Evolutionary conservation across 2,113 vertebrate genomes (phyloP).

Genomic region (Origma solitaria): DNA sequence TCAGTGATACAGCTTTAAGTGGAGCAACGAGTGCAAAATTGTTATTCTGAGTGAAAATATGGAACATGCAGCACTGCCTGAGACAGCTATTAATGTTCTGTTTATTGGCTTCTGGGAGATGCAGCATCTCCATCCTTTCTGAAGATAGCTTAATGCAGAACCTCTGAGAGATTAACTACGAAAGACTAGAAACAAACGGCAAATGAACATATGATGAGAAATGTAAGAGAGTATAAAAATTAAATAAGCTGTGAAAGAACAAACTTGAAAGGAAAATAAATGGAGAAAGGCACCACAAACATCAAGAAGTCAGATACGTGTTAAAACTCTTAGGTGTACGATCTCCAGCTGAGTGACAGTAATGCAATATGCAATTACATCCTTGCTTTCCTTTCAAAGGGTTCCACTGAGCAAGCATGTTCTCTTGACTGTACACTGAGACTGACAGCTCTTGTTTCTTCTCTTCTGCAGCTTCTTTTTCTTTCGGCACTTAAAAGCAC

Average conservation of each 20-base stretch:
- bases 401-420: neutral
- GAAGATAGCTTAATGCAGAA: neutral
- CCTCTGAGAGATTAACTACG: neutral
- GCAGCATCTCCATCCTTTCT: neutral
- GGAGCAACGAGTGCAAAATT: neutral
- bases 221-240: neutral
- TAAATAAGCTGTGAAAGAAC: neutral
- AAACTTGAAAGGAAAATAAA: neutral
- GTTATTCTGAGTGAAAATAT: slow-evolving; percentile 30
- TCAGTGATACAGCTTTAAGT: neutral
- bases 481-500: neutral
- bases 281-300: neutral
- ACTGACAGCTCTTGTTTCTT: neutral
- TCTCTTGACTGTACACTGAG: neutral
- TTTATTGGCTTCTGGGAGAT: neutral
- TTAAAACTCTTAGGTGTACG: neutral
- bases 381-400: neutral
- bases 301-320: neutral
- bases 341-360: neutral
- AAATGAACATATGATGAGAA: neutral
- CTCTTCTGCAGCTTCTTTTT: neutral
- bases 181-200: neutral
- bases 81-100: neutral
- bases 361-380: neutral
- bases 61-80: neutral